Base-by-base conservation (phyloP, 2,113 vertebrate genomes). In the Entomyzon cyanotis region DNA sequence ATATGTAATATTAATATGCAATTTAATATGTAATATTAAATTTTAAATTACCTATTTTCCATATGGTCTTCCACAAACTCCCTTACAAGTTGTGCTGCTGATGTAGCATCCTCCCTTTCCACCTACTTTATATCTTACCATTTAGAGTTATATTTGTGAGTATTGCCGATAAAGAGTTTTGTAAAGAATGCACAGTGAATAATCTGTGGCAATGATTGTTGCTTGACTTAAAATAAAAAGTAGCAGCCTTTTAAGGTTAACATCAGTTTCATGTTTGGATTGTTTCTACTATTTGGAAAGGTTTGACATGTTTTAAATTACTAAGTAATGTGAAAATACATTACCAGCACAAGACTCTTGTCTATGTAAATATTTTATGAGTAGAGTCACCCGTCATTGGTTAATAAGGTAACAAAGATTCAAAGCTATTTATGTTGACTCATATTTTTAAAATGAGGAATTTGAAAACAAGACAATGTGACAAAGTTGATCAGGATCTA, bases 291-390 rank as follows among this genome's bases (percentile, higher is more conserved):
- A 41, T 96, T 94, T 96, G 93, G 84, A 96, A 96, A 89, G 76
- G 69, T 68, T 50, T 94, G 89, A 81, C 92, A 62, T 93, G 73
- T 96, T 95, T 97, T 89, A 96, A 95, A 94, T 96, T 80, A 91
- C 89, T 96, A 80, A 94, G 78, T 75, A 95, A 95, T 94, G 90
- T 86, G 91, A 97, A 96, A 97, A 96, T 76, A 93, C 65, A 88
- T 97, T 78, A 68, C 74, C 31, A 92, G 59, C 47, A 82, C 82
- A 92, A 79, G 89, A 87, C 79, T 89, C 91, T 77, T 94, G 62
- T 90, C 84, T 89, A 41, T 80, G 87, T 90, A 95, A 97, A 96
- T 93, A 92, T 58, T 95, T 96, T 68, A 75, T 64, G 83, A 47
- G 44, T 76, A 93, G 77, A 89, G 81, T 96, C 94, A 89, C 76